These are phyloP conservation scores for Parasteatoda tepidariorum DNA, from an alignment of 1,140 invertebrate species.

Conservation along the genomic window DNA sequence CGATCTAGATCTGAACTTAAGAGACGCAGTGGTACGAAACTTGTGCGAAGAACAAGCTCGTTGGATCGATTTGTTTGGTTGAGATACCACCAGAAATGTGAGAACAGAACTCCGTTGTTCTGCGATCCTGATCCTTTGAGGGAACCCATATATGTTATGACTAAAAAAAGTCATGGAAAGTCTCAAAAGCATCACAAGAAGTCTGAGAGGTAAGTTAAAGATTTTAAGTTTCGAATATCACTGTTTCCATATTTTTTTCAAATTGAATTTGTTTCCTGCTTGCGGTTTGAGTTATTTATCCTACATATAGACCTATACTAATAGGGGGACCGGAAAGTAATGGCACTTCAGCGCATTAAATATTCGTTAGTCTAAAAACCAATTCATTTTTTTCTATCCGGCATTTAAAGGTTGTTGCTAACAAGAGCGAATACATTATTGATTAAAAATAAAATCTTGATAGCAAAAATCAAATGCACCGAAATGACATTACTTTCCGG, in stretches of 20 bases:
- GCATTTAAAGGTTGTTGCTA: no score
- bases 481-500: no score
- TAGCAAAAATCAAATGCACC: no score
- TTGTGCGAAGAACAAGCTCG: slow-evolving; percentile 32
- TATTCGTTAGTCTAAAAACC: no score
- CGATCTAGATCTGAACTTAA: slow-evolving; percentile 9
- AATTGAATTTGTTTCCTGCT: no score
- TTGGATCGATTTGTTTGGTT: slow-evolving; percentile 34
- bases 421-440: no score
- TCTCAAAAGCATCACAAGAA: background rate
- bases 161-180: background rate
- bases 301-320: no score
- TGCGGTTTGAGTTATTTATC: no score
- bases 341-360: no score
- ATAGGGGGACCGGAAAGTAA: no score
- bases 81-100: slow-evolving; percentile 1
- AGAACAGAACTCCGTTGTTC: slow-evolving; percentile 21
- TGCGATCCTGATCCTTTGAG: slow-evolving; percentile 58
- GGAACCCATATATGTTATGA: background rate
- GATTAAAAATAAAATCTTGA: no score
- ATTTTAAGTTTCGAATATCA: background rate
- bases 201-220: slow-evolving; percentile 27
- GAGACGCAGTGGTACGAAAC: slow-evolving; percentile 9
- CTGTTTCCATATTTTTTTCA: background rate
- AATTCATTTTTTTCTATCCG: no score